Evolutionary conservation across 1,140 invertebrate species (phyloP).

Genomic region (Neodiprion pinetum): DNA sequence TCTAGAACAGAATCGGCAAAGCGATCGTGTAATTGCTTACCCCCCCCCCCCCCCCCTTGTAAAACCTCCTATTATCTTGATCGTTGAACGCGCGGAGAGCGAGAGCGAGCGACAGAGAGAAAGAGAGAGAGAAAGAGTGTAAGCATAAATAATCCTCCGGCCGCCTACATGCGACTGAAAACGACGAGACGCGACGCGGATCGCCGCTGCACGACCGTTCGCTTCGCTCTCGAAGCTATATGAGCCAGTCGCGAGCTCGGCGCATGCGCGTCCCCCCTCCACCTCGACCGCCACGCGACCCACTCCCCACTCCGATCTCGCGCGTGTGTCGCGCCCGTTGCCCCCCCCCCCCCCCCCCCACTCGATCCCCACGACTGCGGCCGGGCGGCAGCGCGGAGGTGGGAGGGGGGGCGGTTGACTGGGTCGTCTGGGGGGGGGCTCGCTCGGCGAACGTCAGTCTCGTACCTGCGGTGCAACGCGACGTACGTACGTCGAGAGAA

Average conservation of each 20-base stretch:
- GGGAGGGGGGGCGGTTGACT: not conserved
- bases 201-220: constrained; percentile 11
- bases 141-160: not conserved
- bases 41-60: not conserved
- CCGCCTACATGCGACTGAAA: no score
- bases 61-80: not conserved
- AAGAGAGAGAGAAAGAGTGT: not conserved
- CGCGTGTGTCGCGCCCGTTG: constrained; percentile 55
- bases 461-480: not conserved
- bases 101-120: not conserved
- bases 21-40: constrained; percentile 2
- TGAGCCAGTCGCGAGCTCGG: constrained; percentile 28
- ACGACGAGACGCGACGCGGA: not conserved
- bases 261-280: not conserved
- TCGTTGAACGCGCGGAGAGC: not conserved
- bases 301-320: constrained; percentile 42
- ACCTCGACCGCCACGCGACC: constrained; percentile 54
- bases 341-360: constrained; percentile 44
- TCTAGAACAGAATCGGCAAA: not conserved
- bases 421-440: not conserved
- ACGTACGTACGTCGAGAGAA: not conserved
- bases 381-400: not conserved
- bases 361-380: not conserved
- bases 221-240: constrained; percentile 15
- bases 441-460: not conserved